Percentiles rank a stretch among this genome's conserved stretches.
Evolutionary conservation across 1,140 invertebrate species (phyloP).

Genomic region (Charaxes varanes): DNA sequence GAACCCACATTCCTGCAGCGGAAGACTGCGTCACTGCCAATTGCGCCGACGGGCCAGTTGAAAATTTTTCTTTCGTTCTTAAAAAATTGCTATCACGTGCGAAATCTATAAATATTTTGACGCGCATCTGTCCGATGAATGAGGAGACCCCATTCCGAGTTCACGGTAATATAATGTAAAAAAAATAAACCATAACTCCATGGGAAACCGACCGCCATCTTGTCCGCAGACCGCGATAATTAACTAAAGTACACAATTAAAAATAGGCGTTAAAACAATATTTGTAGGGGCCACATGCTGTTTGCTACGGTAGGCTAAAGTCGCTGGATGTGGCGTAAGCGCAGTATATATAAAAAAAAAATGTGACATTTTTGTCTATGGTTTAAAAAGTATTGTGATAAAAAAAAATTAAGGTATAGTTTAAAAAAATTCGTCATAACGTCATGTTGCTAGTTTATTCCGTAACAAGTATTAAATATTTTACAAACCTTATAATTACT

Average conservation of each 20-base stretch:
- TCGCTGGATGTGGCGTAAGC: conserved; percentile 29
- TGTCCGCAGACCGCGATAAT: conserved; percentile 37
- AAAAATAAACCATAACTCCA: conserved; percentile 31
- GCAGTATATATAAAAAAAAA: no score
- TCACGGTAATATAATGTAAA: conserved; percentile 21
- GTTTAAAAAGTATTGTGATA: no score
- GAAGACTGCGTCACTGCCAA: no score
- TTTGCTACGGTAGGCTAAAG: conserved; percentile 17
- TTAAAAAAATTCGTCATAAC: no score
- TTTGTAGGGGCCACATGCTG: conserved; percentile 39
- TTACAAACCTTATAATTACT: no score
- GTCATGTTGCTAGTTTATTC: no score
- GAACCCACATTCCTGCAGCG: no score
- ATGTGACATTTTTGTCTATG: no score
- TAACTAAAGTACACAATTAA: conserved; percentile 40
- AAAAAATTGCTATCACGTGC: neutral
- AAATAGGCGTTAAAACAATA: conserved; percentile 45
- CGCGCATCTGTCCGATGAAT: neutral
- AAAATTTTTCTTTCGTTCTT: neutral
- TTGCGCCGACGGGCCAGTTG: neutral
- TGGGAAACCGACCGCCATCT: conserved; percentile 33
- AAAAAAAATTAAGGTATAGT: no score
- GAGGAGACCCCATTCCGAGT: conserved; percentile 12
- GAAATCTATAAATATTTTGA: neutral
- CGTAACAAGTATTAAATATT: no score